Evolutionary conservation across 2,113 vertebrate species (phyloP).

Genomic region (Rhinopomastus cyanomelas): DNA sequence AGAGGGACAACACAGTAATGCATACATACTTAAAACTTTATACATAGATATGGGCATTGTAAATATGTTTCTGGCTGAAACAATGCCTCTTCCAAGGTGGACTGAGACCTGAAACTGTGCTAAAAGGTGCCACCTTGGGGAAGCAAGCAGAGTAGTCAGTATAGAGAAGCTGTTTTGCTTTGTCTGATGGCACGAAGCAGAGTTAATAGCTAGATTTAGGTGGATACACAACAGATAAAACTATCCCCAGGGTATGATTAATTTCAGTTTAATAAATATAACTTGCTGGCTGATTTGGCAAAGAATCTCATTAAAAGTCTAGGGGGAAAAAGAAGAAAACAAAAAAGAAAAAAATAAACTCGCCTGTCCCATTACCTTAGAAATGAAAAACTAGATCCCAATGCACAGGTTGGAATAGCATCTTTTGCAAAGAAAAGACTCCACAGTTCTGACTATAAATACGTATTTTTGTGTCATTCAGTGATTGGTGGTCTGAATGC

Average conservation of each 20-base stretch:
- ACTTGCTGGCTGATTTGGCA: not conserved
- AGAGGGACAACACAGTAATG: not conserved
- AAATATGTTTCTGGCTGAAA: not conserved
- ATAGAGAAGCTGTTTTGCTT: not conserved
- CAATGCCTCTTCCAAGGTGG: not conserved
- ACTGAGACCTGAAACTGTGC: not conserved
- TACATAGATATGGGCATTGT: not conserved
- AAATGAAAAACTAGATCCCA: not conserved
- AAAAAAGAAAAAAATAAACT: not conserved
- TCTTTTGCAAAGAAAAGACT: not conserved
- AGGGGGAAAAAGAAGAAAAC: too few species aligned
- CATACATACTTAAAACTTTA: not conserved
- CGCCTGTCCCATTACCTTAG: not conserved
- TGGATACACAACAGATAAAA: not conserved
- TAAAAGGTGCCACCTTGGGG: not conserved
- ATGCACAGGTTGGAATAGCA: not conserved
- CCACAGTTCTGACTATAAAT: not conserved
- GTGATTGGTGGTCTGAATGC: not conserved
- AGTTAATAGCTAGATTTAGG: not conserved
- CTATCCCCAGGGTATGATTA: not conserved
- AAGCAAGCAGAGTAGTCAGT: not conserved
- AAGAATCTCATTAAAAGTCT: not conserved
- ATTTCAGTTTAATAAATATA: not conserved
- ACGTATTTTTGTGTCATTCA: not conserved
- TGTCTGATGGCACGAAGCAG: not conserved